Percentiles rank a stretch among this genome's conserved stretches.
These are phyloP conservation scores for Orientallactaga sibirica DNA, from an alignment of 2,797 vertebrate species.

Conservation along the genomic window DNA sequence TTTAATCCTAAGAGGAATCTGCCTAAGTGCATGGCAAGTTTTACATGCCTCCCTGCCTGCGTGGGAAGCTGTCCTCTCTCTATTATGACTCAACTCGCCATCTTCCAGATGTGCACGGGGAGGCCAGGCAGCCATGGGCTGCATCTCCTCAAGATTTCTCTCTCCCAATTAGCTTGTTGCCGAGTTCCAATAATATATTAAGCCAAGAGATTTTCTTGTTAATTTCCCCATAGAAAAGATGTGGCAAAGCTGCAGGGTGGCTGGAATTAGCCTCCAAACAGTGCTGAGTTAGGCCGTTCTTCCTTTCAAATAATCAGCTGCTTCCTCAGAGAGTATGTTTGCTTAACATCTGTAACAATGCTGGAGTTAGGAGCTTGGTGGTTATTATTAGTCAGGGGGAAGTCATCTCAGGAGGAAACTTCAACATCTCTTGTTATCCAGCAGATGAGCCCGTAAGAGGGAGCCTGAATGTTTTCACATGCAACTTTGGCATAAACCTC, in stretches of 20 bases:
- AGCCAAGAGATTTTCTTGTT: constrained; percentile 76
- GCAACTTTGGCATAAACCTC: neutral
- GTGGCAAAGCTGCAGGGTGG: constrained; percentile 65
- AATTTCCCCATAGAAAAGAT: constrained; percentile 82
- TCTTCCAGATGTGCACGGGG: constrained; percentile 30
- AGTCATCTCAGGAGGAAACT: neutral
- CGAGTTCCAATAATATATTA: constrained; percentile 74
- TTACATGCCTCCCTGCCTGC: neutral
- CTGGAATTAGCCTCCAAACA: constrained; percentile 42
- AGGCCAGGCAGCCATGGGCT: neutral
- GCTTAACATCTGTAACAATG: constrained; percentile 68
- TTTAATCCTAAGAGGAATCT: constrained; percentile 31
- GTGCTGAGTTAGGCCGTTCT: constrained; percentile 76
- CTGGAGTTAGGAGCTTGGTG: constrained; percentile 34
- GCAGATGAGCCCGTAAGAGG: neutral
- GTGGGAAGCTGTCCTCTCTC: neutral
- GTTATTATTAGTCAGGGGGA: constrained; percentile 51
- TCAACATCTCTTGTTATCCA: constrained; percentile 21
- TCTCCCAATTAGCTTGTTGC: constrained; percentile 76
- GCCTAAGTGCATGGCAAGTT: neutral
- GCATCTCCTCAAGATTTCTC: constrained; percentile 58
- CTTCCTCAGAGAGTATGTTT: constrained; percentile 74
- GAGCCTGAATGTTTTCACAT: neutral
- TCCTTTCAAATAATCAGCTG: constrained; percentile 65
- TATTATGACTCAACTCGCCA: neutral